phyloP scores from a whole-genome alignment of 2,113 vertebrate species.

The Ellobius talpinus region DNA sequence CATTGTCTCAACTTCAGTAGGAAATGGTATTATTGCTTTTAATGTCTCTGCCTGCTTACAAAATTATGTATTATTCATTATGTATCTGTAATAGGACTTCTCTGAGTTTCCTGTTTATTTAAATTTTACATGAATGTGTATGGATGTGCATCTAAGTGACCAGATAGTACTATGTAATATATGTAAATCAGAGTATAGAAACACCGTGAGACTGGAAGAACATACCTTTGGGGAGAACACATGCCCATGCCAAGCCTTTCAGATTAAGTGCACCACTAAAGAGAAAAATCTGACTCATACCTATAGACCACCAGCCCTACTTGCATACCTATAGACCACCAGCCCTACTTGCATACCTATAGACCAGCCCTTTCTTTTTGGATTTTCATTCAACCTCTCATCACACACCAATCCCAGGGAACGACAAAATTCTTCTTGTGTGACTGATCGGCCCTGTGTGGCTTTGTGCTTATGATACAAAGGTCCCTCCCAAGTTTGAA shows the following conservation, averaged over 20 bases:
- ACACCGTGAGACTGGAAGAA: conserved; percentile 17
- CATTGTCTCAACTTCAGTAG: background rate
- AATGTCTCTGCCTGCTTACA: background rate
- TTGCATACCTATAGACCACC: background rate
- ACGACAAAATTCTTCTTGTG: conserved; percentile 75
- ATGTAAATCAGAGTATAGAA: background rate
- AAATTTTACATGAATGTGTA: background rate
- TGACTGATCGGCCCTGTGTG: conserved; percentile 73
- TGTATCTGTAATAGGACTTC: background rate
- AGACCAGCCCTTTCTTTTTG: conserved; percentile 24
- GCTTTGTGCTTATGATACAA: conserved; percentile 82
- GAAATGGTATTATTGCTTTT: background rate
- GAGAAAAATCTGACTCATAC: background rate
- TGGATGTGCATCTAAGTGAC: background rate
- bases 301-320: background rate
- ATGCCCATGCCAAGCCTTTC: background rate
- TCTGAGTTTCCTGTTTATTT: conserved; percentile 41
- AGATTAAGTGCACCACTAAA: background rate
- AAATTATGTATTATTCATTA: background rate
- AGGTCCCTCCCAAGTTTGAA: conserved; percentile 82
- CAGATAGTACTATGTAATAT: background rate
- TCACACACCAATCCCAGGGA: conserved; percentile 52
- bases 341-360: background rate
- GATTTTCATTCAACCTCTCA: conserved; percentile 53
- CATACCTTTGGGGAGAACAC: background rate